These are phyloP conservation scores for Clarias platycephalus DNA, from an alignment of 2,797 vertebrate genomes.

Conservation along the genomic window DNA sequence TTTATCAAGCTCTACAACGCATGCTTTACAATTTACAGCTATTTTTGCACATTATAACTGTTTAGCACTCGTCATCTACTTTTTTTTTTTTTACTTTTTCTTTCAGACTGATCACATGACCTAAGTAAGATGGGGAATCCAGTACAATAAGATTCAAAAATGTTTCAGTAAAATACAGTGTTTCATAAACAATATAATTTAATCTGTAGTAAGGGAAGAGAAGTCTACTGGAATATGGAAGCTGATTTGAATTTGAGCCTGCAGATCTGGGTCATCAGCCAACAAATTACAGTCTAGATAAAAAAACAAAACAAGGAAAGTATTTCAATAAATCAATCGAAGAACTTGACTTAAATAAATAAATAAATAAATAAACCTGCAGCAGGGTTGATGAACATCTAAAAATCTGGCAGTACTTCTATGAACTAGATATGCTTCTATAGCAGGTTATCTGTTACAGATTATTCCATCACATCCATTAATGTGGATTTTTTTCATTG, in stretches of 20 bases:
- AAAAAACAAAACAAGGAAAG: not conserved
- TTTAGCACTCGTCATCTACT: not conserved
- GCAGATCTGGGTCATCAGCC: not conserved
- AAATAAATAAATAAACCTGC: too few relatives aligned
- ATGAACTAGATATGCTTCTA: not conserved
- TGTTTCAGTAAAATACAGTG: not conserved
- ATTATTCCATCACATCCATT: not conserved
- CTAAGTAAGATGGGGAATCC: not conserved
- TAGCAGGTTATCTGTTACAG: not conserved
- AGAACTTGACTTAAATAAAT: too few relatives aligned
- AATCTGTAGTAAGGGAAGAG: not conserved
- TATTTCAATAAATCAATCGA: not conserved
- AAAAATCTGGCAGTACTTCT: not conserved
- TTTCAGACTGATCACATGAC: not conserved
- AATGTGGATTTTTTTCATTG: not conserved
- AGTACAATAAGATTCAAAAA: not conserved
- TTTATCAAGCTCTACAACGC: constrained; percentile 19
- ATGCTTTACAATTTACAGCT: not conserved
- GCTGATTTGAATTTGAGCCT: not conserved
- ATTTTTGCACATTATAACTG: not conserved
- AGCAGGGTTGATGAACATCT: not conserved
- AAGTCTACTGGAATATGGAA: not conserved
- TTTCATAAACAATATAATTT: not conserved
- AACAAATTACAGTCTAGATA: not conserved
- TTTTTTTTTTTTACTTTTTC: not conserved